These are phyloP conservation scores for Formicarius rufipectus DNA, from an alignment of 2,113 vertebrate species.

Conservation along the genomic window DNA sequence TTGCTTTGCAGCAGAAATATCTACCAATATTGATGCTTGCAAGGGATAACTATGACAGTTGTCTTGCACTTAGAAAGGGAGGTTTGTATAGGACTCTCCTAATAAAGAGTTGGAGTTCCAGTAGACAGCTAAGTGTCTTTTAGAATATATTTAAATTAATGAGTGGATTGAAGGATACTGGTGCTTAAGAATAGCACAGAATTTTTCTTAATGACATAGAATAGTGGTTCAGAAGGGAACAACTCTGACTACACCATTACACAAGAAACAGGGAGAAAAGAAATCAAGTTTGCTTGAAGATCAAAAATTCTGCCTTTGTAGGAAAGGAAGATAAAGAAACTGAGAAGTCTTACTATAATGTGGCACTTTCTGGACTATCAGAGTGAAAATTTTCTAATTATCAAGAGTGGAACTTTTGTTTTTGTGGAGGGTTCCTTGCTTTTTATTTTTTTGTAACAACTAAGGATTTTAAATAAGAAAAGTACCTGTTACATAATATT, in stretches of 20 bases:
- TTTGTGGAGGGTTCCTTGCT: accelerated
- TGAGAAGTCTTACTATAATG: neutral
- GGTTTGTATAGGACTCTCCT: neutral
- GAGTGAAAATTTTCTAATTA: neutral
- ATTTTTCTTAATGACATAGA: neutral
- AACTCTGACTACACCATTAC: neutral
- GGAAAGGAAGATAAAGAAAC: neutral
- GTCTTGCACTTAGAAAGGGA: neutral
- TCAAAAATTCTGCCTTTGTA: neutral
- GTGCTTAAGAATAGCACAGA: slow-evolving; percentile 16
- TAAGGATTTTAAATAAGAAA: neutral
- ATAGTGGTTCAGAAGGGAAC: neutral
- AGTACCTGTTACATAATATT: slow-evolving; percentile 1
- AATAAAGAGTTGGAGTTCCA: neutral
- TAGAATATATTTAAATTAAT: slow-evolving; percentile 46
- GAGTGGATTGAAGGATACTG: slow-evolving; percentile 28
- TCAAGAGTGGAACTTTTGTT: neutral
- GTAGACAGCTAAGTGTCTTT: slow-evolving; percentile 17
- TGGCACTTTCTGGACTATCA: neutral
- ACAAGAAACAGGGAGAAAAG: neutral
- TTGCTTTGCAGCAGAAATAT: neutral
- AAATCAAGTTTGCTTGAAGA: neutral
- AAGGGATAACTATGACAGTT: accelerated
- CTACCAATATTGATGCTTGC: neutral
- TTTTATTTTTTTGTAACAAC: neutral